A percentile compares a stretch with the other conserved stretches of the same genome.
Conservation (phyloP, 1,140 invertebrate species). For the Pentalonia nigronervosa region DNA sequence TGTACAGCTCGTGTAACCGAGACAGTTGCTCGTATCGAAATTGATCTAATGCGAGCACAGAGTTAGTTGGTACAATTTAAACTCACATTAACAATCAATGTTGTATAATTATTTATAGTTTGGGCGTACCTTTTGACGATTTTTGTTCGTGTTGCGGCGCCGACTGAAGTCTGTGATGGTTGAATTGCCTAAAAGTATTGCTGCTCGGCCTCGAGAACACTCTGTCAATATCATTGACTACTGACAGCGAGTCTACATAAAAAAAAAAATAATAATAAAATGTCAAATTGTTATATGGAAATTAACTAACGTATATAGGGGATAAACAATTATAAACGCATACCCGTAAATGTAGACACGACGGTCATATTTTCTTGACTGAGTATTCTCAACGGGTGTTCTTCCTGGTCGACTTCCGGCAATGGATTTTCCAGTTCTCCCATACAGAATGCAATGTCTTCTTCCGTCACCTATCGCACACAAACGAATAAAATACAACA, state of each 20-base stretch:
- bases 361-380: slow-evolving; percentile 90
- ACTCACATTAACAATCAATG: background rate
- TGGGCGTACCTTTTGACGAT: background rate
- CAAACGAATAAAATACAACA: background rate
- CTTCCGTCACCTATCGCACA: slow-evolving; percentile 76
- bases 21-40: slow-evolving; percentile 75
- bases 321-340: slow-evolving; percentile 32
- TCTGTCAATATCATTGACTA: slow-evolving; percentile 77
- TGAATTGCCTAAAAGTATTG: slow-evolving; percentile 34
- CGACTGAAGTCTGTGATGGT: slow-evolving; percentile 28
- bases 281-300: background rate
- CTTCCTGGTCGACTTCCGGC: slow-evolving; percentile 75
- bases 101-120: background rate
- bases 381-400: slow-evolving; percentile 84
- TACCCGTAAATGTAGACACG: slow-evolving; percentile 82
- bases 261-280: background rate
- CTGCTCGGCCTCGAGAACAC: slow-evolving; percentile 63
- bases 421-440: slow-evolving; percentile 73
- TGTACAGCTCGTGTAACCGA: slow-evolving; percentile 73
- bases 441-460: slow-evolving; percentile 89
- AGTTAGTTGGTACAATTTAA: background rate
- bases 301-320: background rate
- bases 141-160: background rate
- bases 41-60: slow-evolving; percentile 59
- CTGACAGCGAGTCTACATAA: slow-evolving; percentile 74